Evolutionary conservation across 2,113 vertebrate genomes (phyloP).

Genomic region (Clarias magur): DNA sequence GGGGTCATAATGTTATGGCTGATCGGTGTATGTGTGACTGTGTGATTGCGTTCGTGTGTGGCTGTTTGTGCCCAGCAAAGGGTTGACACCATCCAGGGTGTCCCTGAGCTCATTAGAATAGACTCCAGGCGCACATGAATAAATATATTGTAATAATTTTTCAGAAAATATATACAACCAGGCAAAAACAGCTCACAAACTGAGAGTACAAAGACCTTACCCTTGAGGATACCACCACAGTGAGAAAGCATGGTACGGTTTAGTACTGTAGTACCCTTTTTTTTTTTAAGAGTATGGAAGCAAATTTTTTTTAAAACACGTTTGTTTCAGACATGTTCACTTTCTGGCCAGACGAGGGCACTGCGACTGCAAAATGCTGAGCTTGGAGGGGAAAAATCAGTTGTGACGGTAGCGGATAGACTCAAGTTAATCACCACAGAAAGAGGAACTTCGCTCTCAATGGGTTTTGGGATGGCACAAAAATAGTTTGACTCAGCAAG

Average conservation of each 20-base stretch:
- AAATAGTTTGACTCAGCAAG: constrained; percentile 28
- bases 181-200: neutral
- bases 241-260: neutral
- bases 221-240: neutral
- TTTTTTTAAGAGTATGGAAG: neutral
- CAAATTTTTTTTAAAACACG: neutral
- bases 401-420: neutral
- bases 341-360: constrained; percentile 59
- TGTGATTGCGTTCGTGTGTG: no score
- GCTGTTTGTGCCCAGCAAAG: no score
- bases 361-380: constrained; percentile 48
- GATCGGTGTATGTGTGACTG: no score
- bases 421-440: constrained; percentile 23
- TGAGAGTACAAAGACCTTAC: neutral
- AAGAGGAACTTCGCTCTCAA: constrained; percentile 11
- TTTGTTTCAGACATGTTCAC: neutral
- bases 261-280: neutral
- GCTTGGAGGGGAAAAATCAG: neutral
- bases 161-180: no score
- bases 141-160: no score
- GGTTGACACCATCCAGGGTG: no score
- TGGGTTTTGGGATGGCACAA: constrained; percentile 6
- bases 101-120: no score
- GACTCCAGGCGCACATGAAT: no score
- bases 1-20: no score